Base-by-base conservation (phyloP, 1,140 invertebrate species). In the Cecropterus lyciades region DNA sequence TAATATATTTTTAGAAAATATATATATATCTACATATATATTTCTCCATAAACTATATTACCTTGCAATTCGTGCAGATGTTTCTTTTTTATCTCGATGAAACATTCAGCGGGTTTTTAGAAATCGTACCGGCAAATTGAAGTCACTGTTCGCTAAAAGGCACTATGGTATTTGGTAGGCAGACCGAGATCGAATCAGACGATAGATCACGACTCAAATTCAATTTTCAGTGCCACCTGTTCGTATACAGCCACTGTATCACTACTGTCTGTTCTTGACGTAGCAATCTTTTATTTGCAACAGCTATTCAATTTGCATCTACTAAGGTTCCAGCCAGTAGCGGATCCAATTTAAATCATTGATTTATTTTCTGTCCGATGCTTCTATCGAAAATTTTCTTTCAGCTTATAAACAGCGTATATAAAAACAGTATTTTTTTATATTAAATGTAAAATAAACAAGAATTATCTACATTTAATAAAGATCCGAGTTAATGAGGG, bases 201-300 rank as follows among this genome's bases (percentile, higher is more conserved):
- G 46, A 62, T 62, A 62, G 46, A 62, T 62, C 59, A 62, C 59
- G 59, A 40, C 46, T 62, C 59, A 17, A 48, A 62, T 51, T 51
- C 33, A 51, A 62, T 62, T 62, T 62, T 51, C 59, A 62, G 33
- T 24, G 46, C 27, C 59, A 62, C 46, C 59, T 62, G 46, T 62
- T 51, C 59, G 33, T 37, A 51, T 15, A 51, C 46, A 46, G 59
- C 59, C 37, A 62, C 46, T 62, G 59, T 49, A 60, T 49, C 57
- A 62, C 46, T 24, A 51, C 27, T 37, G 46, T 40, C 59, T 62
- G 33, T 16, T 62, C 17, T 46, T 51, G 30, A 51, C 46, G 59
- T 42, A 43, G 57, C 43, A 17, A 37, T 51, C 59, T 62, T 62
- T 15, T 62, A 62, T 62, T 62, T 62, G 59, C 59, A 51, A 49